phyloP scores from a whole-genome alignment of 2,797 vertebrate genomes.

The Microctenopoma steveboyesi region DNA sequence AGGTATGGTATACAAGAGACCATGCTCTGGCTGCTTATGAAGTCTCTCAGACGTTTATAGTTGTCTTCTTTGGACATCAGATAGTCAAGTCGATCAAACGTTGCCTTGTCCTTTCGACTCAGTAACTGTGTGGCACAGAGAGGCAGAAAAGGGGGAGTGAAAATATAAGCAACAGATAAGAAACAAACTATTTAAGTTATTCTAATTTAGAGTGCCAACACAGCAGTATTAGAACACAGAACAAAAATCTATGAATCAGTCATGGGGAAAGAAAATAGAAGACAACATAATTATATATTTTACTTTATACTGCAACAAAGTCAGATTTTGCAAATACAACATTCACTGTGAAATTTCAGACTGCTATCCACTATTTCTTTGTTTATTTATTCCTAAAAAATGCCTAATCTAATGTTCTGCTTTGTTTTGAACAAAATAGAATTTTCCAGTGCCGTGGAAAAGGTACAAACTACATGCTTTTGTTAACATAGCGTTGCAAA shows the following conservation, averaged over 20 bases:
- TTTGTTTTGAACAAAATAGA: too few relatives aligned
- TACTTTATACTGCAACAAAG: neutral
- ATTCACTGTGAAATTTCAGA: neutral
- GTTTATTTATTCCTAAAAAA: too few relatives aligned
- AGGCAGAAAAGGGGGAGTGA: neutral
- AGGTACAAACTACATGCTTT: too few relatives aligned
- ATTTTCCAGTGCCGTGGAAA: too few relatives aligned
- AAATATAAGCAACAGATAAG: neutral
- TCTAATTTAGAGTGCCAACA: neutral
- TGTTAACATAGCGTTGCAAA: too few relatives aligned
- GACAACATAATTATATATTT: too few relatives aligned
- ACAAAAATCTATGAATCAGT: neutral
- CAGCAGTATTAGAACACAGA: neutral
- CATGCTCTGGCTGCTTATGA: constrained; percentile 98
- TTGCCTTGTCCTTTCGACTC: constrained; percentile 97
- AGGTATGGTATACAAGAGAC: constrained; percentile 98
- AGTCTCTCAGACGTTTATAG: constrained; percentile 97
- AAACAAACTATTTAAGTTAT: neutral
- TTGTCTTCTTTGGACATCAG: constrained; percentile 99
- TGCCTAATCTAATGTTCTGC: too few relatives aligned
- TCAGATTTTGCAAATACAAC: constrained; percentile 2
- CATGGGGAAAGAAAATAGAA: neutral
- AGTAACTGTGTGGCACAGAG: constrained; percentile 82
- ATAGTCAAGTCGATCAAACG: constrained; percentile 96
- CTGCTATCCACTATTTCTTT: neutral